These are phyloP conservation scores for Nettapus auritus DNA, from an alignment of 2,113 vertebrate genomes.

Conservation along the genomic window DNA sequence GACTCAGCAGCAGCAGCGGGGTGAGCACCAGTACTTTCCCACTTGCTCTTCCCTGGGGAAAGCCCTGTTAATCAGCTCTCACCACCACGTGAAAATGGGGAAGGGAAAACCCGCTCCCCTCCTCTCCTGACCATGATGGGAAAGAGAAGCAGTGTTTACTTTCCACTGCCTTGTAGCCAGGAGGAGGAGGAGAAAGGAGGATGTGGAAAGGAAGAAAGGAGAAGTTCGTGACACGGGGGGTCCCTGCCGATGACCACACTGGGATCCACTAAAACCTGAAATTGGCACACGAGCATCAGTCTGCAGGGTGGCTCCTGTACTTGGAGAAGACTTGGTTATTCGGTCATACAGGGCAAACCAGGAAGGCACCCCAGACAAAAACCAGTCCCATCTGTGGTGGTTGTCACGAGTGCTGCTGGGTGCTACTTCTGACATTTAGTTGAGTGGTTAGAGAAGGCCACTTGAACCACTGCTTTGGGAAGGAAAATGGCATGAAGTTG, in stretches of 20 bases:
- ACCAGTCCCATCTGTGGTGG: neutral
- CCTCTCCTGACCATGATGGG: neutral
- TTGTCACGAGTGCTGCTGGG: neutral
- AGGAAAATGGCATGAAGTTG: neutral
- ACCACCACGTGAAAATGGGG: neutral
- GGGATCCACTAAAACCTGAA: neutral
- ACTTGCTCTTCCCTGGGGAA: neutral
- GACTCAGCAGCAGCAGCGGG: neutral
- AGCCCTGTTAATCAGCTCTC: neutral
- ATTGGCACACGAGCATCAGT: neutral
- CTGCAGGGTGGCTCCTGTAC: fast-evolving
- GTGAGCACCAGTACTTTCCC: neutral
- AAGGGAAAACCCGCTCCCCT: neutral
- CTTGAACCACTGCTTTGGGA: neutral
- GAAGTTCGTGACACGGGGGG: fast-evolving
- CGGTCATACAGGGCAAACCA: neutral
- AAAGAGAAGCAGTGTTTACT: neutral
- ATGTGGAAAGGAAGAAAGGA: neutral
- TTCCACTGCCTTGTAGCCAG: neutral
- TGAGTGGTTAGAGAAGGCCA: neutral
- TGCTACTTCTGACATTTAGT: conserved; percentile 13
- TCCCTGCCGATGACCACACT: fast-evolving
- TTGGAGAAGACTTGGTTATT: neutral
- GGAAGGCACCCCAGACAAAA: neutral
- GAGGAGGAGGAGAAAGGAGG: neutral